Percentiles rank a stretch among this genome's conserved stretches.
phyloP scores from a whole-genome alignment of 2,113 vertebrate genomes.

The Paralichthys olivaceus region DNA sequence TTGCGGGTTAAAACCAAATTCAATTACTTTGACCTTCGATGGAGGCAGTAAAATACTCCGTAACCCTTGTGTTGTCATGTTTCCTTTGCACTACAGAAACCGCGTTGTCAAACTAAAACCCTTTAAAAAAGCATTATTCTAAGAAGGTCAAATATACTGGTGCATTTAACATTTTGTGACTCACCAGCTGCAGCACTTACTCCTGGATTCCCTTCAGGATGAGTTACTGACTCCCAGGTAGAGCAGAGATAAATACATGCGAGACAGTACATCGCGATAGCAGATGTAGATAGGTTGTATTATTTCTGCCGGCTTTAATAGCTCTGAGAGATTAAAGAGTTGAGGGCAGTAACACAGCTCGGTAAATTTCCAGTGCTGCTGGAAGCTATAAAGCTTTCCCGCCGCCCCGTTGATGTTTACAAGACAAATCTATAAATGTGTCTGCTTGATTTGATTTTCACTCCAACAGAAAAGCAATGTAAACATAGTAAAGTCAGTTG shows the following conservation, averaged over 20 bases:
- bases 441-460: conserved; percentile 10
- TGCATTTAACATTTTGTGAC: conserved; percentile 36
- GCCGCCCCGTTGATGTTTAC: conserved; percentile 11
- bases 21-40: conserved; percentile 51
- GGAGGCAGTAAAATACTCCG: conserved; percentile 35
- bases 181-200: conserved; percentile 9
- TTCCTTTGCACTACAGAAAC: conserved; percentile 28
- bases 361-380: background rate
- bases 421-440: background rate
- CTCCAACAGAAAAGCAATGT: background rate
- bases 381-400: conserved; percentile 2
- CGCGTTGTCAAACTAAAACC: conserved; percentile 16
- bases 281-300: background rate
- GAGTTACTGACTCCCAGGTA: background rate
- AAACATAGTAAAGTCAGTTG: background rate
- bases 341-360: background rate
- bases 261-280: background rate
- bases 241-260: conserved; percentile 1
- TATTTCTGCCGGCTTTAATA: background rate
- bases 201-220: conserved; percentile 5
- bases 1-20: conserved; percentile 25
- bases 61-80: conserved; percentile 25
- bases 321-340: conserved; percentile 1
- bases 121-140: conserved; percentile 13
- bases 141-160: conserved; percentile 37